Evolutionary conservation across 2,797 vertebrate genomes (phyloP).

Genomic region (Gallirallus australis): DNA sequence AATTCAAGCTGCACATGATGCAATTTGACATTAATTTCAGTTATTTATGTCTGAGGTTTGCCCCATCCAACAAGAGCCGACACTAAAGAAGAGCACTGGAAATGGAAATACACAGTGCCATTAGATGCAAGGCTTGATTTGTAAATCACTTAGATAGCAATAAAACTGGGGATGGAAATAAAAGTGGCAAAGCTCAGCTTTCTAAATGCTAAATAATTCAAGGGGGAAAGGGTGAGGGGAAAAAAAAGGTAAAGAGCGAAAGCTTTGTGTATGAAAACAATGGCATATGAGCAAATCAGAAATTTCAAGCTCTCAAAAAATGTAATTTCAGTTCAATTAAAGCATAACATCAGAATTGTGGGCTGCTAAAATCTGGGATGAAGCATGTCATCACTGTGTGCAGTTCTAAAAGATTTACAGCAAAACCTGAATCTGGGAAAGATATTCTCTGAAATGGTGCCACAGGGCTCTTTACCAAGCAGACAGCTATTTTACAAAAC

Average conservation of each 20-base stretch:
- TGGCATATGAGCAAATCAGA: neutral
- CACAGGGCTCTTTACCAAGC: neutral
- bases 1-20: conserved; percentile 70
- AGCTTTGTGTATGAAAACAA: neutral
- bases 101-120: conserved; percentile 57
- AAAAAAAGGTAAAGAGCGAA: neutral
- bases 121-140: conserved; percentile 62
- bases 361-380: conserved; percentile 2
- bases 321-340: conserved; percentile 57
- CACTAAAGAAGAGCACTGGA: conserved; percentile 53
- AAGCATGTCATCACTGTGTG: conserved; percentile 1
- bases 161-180: conserved; percentile 60
- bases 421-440: neutral
- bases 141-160: conserved; percentile 71
- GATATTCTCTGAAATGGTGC: neutral
- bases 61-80: conserved; percentile 22
- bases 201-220: conserved; percentile 72
- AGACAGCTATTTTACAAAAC: neutral
- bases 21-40: conserved; percentile 69
- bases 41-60: conserved; percentile 60
- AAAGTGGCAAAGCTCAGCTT: conserved; percentile 70
- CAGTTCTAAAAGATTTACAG: neutral
- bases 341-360: conserved; percentile 6
- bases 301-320: conserved; percentile 48
- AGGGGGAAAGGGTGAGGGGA: neutral